Conservation (phyloP, 2,888 invertebrate species). For the Eupsilia transversa region DNA sequence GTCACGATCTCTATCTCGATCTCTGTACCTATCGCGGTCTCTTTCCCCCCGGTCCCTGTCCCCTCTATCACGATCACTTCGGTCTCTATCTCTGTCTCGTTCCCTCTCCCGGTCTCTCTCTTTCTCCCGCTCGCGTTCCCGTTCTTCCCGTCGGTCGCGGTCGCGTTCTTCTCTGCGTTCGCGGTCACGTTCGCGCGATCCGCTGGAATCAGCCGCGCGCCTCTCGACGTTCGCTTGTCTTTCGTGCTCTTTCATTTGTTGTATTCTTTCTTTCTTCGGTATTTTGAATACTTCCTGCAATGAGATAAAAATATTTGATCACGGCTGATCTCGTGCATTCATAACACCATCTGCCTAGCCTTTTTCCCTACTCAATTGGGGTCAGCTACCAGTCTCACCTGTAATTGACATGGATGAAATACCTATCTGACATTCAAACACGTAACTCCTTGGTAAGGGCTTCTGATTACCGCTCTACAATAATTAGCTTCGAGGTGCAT, state of each 20-base stretch:
- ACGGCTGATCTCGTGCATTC: background rate
- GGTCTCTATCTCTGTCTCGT: conserved; percentile 75
- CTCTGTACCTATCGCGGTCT: conserved; percentile 76
- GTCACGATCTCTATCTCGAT: conserved; percentile 76
- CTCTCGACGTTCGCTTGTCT: conserved; percentile 94
- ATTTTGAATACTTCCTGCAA: conserved; percentile 94
- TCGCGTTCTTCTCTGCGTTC: conserved; percentile 74
- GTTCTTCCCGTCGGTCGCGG: conserved; percentile 74
- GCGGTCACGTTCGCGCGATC: conserved; percentile 81
- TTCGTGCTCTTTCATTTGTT: conserved; percentile 98
- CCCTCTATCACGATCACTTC: conserved; percentile 74
- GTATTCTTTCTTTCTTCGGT: conserved; percentile 97
- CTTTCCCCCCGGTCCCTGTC: conserved; percentile 77
- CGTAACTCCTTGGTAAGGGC: background rate
- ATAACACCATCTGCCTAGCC: background rate
- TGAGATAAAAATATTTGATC: background rate
- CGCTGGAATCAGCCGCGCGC: conserved; percentile 87
- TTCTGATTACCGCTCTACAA: background rate
- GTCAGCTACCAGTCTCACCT: too few species aligned
- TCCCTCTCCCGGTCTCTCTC: conserved; percentile 79
- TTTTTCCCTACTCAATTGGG: background rate
- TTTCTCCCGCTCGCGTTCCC: conserved; percentile 74
- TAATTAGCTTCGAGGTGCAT: background rate
- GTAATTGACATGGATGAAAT: background rate
- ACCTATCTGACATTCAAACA: background rate